Percentiles rank a stretch among this genome's conserved stretches.
Evolutionary conservation across 1,140 invertebrate species (phyloP).

Genomic region (Cyclina sinensis): DNA sequence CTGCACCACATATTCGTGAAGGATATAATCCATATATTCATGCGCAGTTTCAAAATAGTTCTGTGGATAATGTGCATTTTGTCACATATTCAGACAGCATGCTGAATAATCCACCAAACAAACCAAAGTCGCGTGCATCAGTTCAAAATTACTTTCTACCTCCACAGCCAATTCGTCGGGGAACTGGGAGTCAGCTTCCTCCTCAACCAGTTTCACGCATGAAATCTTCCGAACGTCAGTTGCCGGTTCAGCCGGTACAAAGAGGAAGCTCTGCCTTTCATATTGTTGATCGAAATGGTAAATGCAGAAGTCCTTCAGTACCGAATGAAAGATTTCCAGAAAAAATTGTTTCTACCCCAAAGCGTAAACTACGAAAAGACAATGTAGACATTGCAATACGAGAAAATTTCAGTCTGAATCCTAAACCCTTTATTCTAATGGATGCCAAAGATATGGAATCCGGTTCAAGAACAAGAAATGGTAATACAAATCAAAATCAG

Average conservation of each 20-base stretch:
- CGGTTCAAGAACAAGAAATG: neutral
- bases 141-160: slow-evolving; percentile 64
- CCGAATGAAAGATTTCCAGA: slow-evolving; percentile 1
- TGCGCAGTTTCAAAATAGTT: slow-evolving; percentile 29
- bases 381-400: slow-evolving; percentile 66
- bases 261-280: slow-evolving; percentile 70
- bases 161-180: slow-evolving; percentile 60
- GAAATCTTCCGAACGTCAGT: slow-evolving; percentile 14
- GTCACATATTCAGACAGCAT: slow-evolving; percentile 60
- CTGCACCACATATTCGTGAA: slow-evolving; percentile 36
- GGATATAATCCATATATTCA: slow-evolving; percentile 57
- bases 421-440: slow-evolving; percentile 61
- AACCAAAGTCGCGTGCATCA: slow-evolving; percentile 66
- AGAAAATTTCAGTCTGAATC: slow-evolving; percentile 71
- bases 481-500: slow-evolving; percentile 5
- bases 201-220: slow-evolving; percentile 68
- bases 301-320: slow-evolving; percentile 49
- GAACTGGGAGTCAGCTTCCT: slow-evolving; percentile 53
- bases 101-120: slow-evolving; percentile 5
- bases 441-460: neutral
- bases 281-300: slow-evolving; percentile 55
- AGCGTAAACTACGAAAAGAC: slow-evolving; percentile 56
- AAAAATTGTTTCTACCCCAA: neutral
- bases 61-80: slow-evolving; percentile 38
- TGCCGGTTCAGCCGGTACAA: slow-evolving; percentile 69